These are phyloP conservation scores for Flexamia atlantica DNA, from an alignment of 2,888 invertebrate genomes.

Conservation along the genomic window DNA sequence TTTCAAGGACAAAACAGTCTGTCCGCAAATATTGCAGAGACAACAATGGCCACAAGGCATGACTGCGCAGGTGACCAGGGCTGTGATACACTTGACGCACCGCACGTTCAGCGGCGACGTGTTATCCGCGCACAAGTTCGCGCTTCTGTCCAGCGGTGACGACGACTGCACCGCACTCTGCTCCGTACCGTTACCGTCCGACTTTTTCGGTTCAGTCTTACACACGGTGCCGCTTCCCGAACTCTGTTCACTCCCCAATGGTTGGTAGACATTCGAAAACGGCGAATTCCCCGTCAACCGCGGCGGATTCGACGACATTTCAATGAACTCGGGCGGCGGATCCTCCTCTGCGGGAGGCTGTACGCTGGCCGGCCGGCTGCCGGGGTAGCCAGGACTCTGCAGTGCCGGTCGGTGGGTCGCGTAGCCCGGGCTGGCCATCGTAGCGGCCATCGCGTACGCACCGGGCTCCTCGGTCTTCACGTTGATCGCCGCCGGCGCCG, in stretches of 20 bases:
- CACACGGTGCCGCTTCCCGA: neutral
- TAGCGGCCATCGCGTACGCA: neutral
- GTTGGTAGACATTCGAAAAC: constrained; percentile 6
- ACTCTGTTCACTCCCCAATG: neutral
- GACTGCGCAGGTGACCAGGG: constrained; percentile 45
- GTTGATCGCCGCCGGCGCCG: neutral
- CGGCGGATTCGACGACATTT: constrained; percentile 45
- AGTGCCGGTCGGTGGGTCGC: neutral
- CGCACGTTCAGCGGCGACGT: constrained; percentile 42
- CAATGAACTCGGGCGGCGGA: constrained; percentile 50
- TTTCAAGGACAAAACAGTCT: constrained; percentile 41
- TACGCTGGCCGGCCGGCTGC: constrained; percentile 9
- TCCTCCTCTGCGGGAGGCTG: constrained; percentile 39
- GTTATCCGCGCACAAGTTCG: neutral
- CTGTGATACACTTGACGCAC: constrained; percentile 52
- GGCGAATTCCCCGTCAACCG: neutral
- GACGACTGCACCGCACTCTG: constrained; percentile 42
- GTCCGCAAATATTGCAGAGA: constrained; percentile 53
- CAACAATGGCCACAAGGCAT: constrained; percentile 54
- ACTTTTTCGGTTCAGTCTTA: constrained; percentile 28
- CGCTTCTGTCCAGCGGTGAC: constrained; percentile 14
- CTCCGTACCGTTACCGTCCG: constrained; percentile 6
- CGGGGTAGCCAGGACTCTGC: constrained; percentile 17
- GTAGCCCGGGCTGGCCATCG: constrained; percentile 26
- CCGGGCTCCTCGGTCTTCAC: constrained; percentile 28